Evolutionary conservation across 1,140 invertebrate genomes (phyloP).

Genomic region (Zaprionus lachaisei): DNA sequence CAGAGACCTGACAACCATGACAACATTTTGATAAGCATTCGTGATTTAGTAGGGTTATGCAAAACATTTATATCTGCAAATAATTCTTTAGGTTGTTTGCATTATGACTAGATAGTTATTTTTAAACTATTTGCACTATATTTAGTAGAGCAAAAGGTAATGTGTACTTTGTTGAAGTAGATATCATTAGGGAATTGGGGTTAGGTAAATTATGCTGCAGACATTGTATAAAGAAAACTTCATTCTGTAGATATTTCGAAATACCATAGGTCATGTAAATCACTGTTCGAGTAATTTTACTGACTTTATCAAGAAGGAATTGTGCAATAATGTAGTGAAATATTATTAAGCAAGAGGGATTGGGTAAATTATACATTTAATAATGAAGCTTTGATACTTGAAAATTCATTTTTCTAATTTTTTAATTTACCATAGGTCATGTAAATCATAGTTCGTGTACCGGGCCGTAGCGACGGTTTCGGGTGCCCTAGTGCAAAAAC

Average conservation of each 20-base stretch:
- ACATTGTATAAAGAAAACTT: not conserved
- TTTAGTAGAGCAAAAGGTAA: not conserved
- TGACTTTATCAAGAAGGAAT: no score
- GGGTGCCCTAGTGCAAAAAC: no score
- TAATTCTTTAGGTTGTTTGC: not conserved
- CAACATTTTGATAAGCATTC: constrained; percentile 1
- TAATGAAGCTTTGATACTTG: no score
- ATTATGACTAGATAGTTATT: not conserved
- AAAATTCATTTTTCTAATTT: not conserved
- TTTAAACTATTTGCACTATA: not conserved
- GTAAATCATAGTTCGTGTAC: no score
- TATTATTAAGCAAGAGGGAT: no score
- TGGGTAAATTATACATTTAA: no score
- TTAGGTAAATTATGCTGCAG: not conserved
- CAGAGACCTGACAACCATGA: not conserved
- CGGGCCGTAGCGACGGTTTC: no score
- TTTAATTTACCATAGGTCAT: not conserved
- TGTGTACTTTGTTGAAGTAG: not conserved
- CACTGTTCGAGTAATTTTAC: no score
- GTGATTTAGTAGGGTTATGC: not conserved
- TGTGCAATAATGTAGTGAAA: no score
- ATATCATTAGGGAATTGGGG: constrained; percentile 2
- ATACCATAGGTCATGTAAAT: not conserved
- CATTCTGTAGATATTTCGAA: not conserved
- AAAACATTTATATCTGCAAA: not conserved